phyloP scores from a whole-genome alignment of 2,888 invertebrate species.

The Lydus trimaculatus region DNA sequence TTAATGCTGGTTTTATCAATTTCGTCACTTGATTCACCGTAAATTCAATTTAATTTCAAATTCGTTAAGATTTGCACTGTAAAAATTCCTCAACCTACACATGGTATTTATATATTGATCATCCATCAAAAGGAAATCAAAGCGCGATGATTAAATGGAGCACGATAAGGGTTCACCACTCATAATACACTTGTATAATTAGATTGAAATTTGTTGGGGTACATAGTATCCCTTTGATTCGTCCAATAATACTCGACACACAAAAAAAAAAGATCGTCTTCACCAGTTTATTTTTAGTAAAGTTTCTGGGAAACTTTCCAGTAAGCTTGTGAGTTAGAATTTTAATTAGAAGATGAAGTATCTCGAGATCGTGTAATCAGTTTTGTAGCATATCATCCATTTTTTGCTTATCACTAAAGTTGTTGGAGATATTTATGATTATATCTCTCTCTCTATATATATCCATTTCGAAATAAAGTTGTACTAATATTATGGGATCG shows the following conservation, averaged over 20 bases:
- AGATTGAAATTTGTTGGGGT: not conserved
- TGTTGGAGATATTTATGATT: not conserved
- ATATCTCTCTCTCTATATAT: not conserved
- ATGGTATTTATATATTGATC: not conserved
- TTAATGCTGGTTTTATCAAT: not conserved
- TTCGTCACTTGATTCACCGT: not conserved
- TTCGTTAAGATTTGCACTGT: not conserved
- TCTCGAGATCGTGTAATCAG: not conserved
- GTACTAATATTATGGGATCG: not conserved
- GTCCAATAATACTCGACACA: not conserved
- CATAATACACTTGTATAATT: not conserved
- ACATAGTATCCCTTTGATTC: not conserved
- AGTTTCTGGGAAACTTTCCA: not conserved
- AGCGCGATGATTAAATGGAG: not conserved
- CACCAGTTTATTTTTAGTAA: not conserved
- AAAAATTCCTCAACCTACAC: not conserved
- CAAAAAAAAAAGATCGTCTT: not conserved
- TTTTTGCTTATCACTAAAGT: not conserved
- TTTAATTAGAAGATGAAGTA: not conserved
- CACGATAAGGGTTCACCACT: not conserved
- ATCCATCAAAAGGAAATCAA: not conserved
- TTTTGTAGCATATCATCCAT: not conserved
- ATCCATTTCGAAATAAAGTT: not conserved
- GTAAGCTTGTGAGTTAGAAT: not conserved
- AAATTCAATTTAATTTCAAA: not conserved